These are phyloP conservation scores for Isoperla grammatica DNA, from an alignment of 2,888 invertebrate species.

Conservation along the genomic window DNA sequence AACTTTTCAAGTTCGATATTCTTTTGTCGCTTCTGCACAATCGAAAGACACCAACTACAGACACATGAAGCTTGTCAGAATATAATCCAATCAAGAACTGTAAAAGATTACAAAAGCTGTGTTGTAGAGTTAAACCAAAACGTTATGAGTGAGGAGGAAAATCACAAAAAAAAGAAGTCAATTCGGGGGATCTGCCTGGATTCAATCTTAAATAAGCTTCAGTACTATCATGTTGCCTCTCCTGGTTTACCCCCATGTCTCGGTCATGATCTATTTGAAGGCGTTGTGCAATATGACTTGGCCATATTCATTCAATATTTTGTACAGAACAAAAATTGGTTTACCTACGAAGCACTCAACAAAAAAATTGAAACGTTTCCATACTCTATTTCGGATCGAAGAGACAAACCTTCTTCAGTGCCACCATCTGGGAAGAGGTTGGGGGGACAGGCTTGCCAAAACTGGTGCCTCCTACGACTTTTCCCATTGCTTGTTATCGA, in stretches of 20 bases:
- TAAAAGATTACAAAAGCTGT: neutral
- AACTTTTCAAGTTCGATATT: slow-evolving; percentile 29
- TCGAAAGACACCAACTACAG: neutral
- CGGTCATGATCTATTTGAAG: slow-evolving; percentile 16
- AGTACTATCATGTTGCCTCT: neutral
- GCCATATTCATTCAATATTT: neutral
- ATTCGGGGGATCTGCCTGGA: neutral
- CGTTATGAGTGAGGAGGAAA: neutral
- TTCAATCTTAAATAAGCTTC: slow-evolving; percentile 4
- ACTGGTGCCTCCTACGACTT: slow-evolving; percentile 6
- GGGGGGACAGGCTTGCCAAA: slow-evolving; percentile 9
- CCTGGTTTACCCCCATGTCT: slow-evolving; percentile 11
- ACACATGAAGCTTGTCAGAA: neutral
- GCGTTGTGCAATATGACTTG: slow-evolving; percentile 6
- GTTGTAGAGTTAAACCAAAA: neutral
- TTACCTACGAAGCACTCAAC: neutral
- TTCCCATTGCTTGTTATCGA: neutral
- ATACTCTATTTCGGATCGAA: neutral
- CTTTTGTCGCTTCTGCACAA: slow-evolving; percentile 33
- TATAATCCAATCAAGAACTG: neutral
- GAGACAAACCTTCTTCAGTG: neutral
- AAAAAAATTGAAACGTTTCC: slow-evolving; percentile 1
- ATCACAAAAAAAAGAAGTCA: neutral
- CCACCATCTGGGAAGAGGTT: neutral
- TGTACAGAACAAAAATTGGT: neutral